phyloP scores from a whole-genome alignment of 53 echinoderm and acorn worm species.

The Astropecten irregularis region DNA sequence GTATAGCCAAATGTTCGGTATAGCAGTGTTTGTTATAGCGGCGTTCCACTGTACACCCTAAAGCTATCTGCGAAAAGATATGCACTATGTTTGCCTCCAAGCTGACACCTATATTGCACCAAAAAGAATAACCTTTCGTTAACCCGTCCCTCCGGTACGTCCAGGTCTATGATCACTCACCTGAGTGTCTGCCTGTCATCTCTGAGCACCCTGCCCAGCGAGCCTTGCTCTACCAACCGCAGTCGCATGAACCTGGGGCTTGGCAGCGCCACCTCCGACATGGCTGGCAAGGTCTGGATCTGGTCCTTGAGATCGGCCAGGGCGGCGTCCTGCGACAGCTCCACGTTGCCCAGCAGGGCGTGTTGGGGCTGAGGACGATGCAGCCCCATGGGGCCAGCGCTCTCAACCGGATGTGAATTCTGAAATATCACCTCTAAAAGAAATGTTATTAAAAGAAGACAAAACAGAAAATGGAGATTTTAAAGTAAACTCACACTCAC shows the following conservation, averaged over 20 bases:
- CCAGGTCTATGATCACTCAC: too few species aligned
- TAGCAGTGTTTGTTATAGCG: too few species aligned
- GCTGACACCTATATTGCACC: too few species aligned
- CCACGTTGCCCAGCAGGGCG: slow-evolving; percentile 76
- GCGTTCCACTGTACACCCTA: too few species aligned
- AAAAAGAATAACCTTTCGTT: too few species aligned
- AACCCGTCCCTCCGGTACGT: too few species aligned
- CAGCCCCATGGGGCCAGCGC: background rate
- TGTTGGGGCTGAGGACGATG: slow-evolving; percentile 11
- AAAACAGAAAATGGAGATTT: too few species aligned
- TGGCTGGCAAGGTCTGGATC: slow-evolving; percentile 69
- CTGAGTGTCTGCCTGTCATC: slow-evolving; percentile 73
- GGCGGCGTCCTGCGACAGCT: slow-evolving; percentile 87
- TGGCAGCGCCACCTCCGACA: slow-evolving; percentile 64
- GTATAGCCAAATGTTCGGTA: too few species aligned
- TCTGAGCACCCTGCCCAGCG: slow-evolving; percentile 70
- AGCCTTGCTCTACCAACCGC: slow-evolving; percentile 68
- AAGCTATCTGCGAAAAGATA: too few species aligned
- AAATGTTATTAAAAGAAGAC: too few species aligned
- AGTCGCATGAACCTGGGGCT: slow-evolving; percentile 75
- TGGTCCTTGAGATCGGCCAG: slow-evolving; percentile 75
- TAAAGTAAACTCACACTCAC: too few species aligned
- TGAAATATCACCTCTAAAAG: background rate
- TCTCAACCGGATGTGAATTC: background rate
- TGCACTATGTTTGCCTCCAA: too few species aligned